Base-by-base conservation (phyloP, 1,140 invertebrate genomes). In the Drosophila cardini region DNA sequence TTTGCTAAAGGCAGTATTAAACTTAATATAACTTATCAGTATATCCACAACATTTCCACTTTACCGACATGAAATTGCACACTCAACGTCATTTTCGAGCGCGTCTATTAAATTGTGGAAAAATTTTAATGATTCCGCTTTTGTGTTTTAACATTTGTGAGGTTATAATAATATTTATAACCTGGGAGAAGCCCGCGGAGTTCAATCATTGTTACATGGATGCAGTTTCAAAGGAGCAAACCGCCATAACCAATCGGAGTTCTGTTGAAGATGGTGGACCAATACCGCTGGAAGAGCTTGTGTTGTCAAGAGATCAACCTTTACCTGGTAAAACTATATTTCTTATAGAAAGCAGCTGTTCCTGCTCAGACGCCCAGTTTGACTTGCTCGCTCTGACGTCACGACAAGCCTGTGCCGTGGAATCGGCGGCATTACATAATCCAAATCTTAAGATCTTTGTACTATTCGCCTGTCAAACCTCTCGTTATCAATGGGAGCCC, bases 401-500 rank as follows among this genome's bases (percentile, higher is more conserved):
- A 0, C 91, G 95, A 21, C 94, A 95, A 78, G 94, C 95, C 0
- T 95, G 95, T 76, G 94, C 95, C 1, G 93, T 95, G 1, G 95
- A 95, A 92, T 95, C 95, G 0, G 94, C 95, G 0, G 95, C 95
- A 0, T 79, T 90, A 42, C 92, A 94, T 79, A 95, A 95, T 91
- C 94, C 94, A n/a, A 91, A 93, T 58, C 93, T 92, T 60, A 91
- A 93, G 15, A 91, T 95, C 0, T 94, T 94, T 71, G 74, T 95
- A 13, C 67, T 95, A 4, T 94, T 94, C 73, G 89, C 94, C 2
- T 93, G 93, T 16, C 93, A 93, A 0, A 92, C 80, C 0, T 92
- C 70, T 16, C 32, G 32, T 3, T 4, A 32, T 52, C 36, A 92
- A 86, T 15, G 80, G 50, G 34, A 30, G 45, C 86, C 60, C 16